These are phyloP conservation scores for Drosophila melanogaster DNA, from an alignment of 1,140 invertebrate species.

Conservation along the genomic window DNA sequence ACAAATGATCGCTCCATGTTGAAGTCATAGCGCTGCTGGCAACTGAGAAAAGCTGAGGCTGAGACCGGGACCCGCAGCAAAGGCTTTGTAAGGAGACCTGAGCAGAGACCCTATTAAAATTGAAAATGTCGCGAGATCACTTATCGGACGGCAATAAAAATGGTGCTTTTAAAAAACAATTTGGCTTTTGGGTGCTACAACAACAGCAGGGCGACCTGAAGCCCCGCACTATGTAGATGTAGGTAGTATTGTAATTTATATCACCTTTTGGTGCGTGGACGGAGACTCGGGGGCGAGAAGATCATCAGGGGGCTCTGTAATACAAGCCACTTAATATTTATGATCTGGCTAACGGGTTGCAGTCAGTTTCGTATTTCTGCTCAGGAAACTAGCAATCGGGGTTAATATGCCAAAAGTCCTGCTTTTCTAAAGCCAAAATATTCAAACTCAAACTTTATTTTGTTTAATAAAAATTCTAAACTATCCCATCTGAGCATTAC, in stretches of 20 bases:
- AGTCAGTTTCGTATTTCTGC: constrained; percentile 40
- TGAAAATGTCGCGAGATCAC: constrained; percentile 83
- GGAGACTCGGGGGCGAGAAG: neutral
- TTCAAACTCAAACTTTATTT: neutral
- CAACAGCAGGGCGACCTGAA: neutral
- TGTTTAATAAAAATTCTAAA: no score
- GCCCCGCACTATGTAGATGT: constrained; percentile 45
- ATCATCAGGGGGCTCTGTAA: constrained; percentile 31
- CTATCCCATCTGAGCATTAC: no score
- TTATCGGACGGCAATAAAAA: constrained; percentile 82
- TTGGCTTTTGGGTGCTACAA: constrained; percentile 69
- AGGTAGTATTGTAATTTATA: constrained; percentile 70
- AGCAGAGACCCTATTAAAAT: constrained; percentile 79
- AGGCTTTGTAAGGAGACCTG: constrained; percentile 40
- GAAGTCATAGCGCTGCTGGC: constrained; percentile 4
- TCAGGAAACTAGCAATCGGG: neutral
- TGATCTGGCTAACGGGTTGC: constrained; percentile 52
- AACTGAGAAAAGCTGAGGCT: constrained; percentile 1
- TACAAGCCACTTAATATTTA: constrained; percentile 52
- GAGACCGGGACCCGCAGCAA: constrained; percentile 20
- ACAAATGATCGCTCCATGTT: constrained; percentile 72
- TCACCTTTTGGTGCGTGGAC: constrained; percentile 53
- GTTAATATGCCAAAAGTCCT: neutral
- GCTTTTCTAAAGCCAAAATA: constrained; percentile 11
- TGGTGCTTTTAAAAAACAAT: constrained; percentile 84